Base-by-base conservation (phyloP, 2,888 invertebrate species). In the Azorinus chamasolen region DNA sequence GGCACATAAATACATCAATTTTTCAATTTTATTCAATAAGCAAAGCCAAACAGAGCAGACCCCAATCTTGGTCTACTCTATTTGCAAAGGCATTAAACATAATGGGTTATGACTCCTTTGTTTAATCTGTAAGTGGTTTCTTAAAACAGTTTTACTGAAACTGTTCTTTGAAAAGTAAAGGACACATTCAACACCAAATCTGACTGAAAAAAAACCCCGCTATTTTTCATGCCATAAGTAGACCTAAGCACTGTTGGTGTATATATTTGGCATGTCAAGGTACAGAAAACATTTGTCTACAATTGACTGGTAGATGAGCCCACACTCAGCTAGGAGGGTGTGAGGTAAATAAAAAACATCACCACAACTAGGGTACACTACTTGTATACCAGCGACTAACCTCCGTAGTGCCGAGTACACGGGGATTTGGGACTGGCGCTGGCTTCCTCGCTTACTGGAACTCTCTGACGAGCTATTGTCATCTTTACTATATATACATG, bases 351-450 rank as follows among this genome's bases (percentile, higher is more conserved):
- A 32, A 32, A 32, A 32, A 32, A 32, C 32, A 32, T 74, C 73
- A 74, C 73, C 73, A 68, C 68, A 63, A 22, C 68, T 68, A 68
- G 51, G 53, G 61, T 61, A 48, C 43, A 43, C 25, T 27, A 43
- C 43, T 24, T 14, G 32, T 32, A 32, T 32, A 32, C 32, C 32
- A 10, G 53, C 48, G 63, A 65, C 78, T 65, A 69, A 83, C 87
- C 87, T 86, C 83, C 84, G 51, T 51, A 80, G 51, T 32, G 81
- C 75, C 32, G 83, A 83, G 55, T 74, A 85, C 70, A 88, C 86
- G n/a, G 87, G 86, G 32, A 86, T 88, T 85, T 86, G 87, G 43
- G 85, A 88, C 45, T 84, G 84, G 50, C 83, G 68, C 51, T 32
- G 32, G 72, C 76, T 37, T 48, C 54, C 54, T 53, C 14, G 45